Base-by-base conservation (phyloP, 2,113 vertebrate species). In the Oncorhynchus tshawytscha region DNA sequence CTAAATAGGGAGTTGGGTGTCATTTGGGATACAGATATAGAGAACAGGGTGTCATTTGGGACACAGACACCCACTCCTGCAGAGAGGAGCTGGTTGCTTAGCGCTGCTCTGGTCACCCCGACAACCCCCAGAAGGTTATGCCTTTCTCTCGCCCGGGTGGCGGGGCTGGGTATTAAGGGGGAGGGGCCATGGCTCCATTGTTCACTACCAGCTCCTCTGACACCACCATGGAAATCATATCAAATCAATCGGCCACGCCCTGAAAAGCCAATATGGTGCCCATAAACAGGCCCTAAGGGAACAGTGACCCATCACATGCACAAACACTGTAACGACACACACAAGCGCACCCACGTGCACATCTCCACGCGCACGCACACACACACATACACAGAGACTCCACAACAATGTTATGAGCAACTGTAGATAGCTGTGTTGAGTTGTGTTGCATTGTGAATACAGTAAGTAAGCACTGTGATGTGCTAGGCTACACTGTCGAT, bases 231-330 rank as follows among this genome's bases (percentile, higher is more conserved):
- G 78, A 83, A 73, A 86, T 80, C 24, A 69, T 86, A 71, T 82
- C 79, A 84, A 90, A 91, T 75, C 75, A 80, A 91, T 92, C 88
- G 85, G 82, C 73, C 81, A 88, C 82, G 81, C 76, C 45, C 84
- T 78, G 86, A 48, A 64, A 76, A 73, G 71, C 81, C 85, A 82
- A 87, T 86, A 85, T 84, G 80, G 75, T 45, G 74, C 81, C 79
- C 81, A 82, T 83, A 86, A 84, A 82, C 79, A 67, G 72, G 67
- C 29, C 25, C 29, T 16, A 18, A 27, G 62, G 62, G 3, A 54
- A 18, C 49, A 18, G 49, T 54, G 49, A 45, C 39, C 39, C 39
- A 9, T 24, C 64, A 5, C 9, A 66, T 71, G 75, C 69, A 79
- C 29, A 22, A 34, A 51, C 34, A 48, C 68, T 22, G 9, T n/a